phyloP scores from a whole-genome alignment of 2,797 vertebrate genomes.

The Manis pentadactyla region DNA sequence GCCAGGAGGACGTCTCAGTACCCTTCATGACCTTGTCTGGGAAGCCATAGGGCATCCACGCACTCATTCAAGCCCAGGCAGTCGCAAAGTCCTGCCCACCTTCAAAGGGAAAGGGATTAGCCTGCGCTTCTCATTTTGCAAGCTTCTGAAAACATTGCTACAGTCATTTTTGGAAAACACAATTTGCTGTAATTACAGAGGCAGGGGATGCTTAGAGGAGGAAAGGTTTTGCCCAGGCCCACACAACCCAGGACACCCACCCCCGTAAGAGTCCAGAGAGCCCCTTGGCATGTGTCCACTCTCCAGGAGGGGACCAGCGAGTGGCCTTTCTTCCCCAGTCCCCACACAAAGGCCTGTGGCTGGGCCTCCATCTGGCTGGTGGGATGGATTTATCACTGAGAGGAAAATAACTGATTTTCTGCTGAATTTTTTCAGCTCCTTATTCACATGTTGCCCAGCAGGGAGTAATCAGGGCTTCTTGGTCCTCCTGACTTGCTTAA shows the following conservation, averaged over 20 bases:
- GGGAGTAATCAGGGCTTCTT: not conserved
- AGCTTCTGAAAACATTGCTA: not conserved
- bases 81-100: not conserved
- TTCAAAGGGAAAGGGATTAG: not conserved
- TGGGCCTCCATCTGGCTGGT: not conserved
- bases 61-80: rapidly evolving
- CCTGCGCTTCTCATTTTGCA: not conserved
- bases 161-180: not conserved
- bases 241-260: rapidly evolving
- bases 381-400: slow-evolving; percentile 84
- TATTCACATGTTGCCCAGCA: slow-evolving; percentile 30
- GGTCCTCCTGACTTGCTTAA: not conserved
- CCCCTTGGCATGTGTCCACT: not conserved
- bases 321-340: not conserved
- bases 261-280: not conserved
- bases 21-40: rapidly evolving
- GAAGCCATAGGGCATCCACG: rapidly evolving
- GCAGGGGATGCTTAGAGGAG: not conserved
- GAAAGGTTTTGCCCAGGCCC: not conserved
- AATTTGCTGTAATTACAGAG: not conserved
- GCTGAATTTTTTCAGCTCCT: slow-evolving; percentile 82
- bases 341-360: not conserved
- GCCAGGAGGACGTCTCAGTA: rapidly evolving
- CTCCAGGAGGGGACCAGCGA: rapidly evolving
- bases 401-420: slow-evolving; percentile 87